These are phyloP conservation scores for Hydraecia micacea DNA, from an alignment of 2,888 invertebrate species.

Conservation along the genomic window DNA sequence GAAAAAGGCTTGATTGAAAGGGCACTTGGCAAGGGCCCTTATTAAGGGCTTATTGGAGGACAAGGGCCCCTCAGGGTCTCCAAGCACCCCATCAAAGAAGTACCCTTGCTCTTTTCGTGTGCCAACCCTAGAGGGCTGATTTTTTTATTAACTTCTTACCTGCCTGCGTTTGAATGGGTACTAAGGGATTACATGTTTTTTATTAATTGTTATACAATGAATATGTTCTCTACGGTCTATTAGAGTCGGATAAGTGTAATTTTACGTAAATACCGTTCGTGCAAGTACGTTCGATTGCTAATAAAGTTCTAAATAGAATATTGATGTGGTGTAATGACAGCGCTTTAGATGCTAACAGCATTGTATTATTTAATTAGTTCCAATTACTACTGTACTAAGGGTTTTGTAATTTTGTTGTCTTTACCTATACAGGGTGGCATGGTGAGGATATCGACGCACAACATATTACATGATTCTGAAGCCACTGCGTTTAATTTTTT, in stretches of 20 bases:
- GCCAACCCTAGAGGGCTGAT: slow-evolving; percentile 78
- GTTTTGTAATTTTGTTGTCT: not conserved
- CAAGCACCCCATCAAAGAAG: slow-evolving; percentile 81
- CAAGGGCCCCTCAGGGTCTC: slow-evolving; percentile 78
- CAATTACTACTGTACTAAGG: not conserved
- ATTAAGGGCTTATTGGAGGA: slow-evolving; percentile 87
- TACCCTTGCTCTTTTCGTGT: slow-evolving; percentile 88
- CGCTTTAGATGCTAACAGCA: slow-evolving; percentile 5
- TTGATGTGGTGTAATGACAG: slow-evolving; percentile 23
- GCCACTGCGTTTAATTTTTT: not conserved
- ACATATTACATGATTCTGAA: not conserved
- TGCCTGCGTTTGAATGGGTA: slow-evolving; percentile 70
- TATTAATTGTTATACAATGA: slow-evolving; percentile 70
- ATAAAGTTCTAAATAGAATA: slow-evolving; percentile 38
- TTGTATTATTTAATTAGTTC: slow-evolving; percentile 21
- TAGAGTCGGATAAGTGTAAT: slow-evolving; percentile 50
- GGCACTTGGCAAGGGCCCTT: slow-evolving; percentile 82
- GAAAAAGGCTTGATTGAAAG: slow-evolving; percentile 84
- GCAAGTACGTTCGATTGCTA: slow-evolving; percentile 18
- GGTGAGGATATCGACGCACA: not conserved
- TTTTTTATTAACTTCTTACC: slow-evolving; percentile 78
- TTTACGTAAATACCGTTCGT: slow-evolving; percentile 48
- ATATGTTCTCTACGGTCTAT: slow-evolving; percentile 66
- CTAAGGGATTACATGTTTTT: slow-evolving; percentile 74
- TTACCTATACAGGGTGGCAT: not conserved